Evolutionary conservation across 2,113 vertebrate species (phyloP).

Genomic region (Oryzias woworae): DNA sequence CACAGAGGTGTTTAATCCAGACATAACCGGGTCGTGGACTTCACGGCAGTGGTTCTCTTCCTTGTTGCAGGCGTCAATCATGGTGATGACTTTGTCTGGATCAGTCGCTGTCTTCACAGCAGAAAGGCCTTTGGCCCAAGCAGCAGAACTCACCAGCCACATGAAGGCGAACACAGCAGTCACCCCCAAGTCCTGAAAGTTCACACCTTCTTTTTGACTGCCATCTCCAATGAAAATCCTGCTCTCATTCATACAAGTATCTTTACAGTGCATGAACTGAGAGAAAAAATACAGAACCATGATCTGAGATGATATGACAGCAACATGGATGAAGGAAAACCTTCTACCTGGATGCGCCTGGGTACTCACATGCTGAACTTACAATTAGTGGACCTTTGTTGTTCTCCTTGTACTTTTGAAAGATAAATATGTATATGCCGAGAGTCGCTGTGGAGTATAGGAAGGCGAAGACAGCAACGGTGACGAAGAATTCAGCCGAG

Average conservation of each 20-base stretch:
- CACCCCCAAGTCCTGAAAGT: constrained; percentile 75
- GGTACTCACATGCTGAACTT: constrained; percentile 43
- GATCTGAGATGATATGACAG: no score
- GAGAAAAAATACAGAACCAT: no score
- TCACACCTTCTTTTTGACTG: not conserved
- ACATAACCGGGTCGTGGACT: constrained; percentile 84
- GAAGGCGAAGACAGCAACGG: constrained; percentile 86
- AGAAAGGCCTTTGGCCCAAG: constrained; percentile 89
- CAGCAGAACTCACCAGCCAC: constrained; percentile 88
- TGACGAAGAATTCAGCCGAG: constrained; percentile 89
- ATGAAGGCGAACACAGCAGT: constrained; percentile 86
- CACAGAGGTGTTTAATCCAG: constrained; percentile 90
- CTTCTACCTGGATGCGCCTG: not conserved
- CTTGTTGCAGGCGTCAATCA: constrained; percentile 64
- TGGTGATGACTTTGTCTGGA: constrained; percentile 79
- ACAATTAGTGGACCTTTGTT: constrained; percentile 87
- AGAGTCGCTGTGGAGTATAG: constrained; percentile 84
- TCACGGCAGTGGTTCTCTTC: constrained; percentile 77
- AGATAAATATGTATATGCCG: constrained; percentile 82
- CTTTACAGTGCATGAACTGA: not conserved
- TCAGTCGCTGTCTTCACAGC: constrained; percentile 85
- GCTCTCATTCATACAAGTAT: not conserved
- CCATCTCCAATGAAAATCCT: not conserved
- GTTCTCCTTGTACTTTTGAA: constrained; percentile 88
- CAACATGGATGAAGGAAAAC: not conserved